phyloP scores from a whole-genome alignment of 2,888 invertebrate species.

The Yponomeuta evonymella region DNA sequence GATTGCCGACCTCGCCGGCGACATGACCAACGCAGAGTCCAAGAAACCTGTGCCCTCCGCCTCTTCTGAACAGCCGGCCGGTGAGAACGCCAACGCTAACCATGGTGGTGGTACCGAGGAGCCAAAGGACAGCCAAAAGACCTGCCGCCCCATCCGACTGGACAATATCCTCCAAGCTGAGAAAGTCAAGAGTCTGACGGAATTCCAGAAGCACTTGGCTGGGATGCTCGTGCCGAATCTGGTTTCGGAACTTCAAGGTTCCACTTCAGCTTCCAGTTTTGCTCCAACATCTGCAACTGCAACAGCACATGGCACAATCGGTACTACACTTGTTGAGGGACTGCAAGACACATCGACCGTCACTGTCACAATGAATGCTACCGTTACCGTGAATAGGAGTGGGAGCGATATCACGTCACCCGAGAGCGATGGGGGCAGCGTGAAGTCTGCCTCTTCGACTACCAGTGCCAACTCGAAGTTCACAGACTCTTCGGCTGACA shows the following conservation, averaged over 20 bases:
- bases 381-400: slow-evolving; percentile 33
- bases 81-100: slow-evolving; percentile 20
- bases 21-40: slow-evolving; percentile 37
- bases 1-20: slow-evolving; percentile 69
- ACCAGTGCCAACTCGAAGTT: slow-evolving; percentile 24
- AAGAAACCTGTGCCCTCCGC: slow-evolving; percentile 24
- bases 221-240: slow-evolving; percentile 12
- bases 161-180: slow-evolving; percentile 12
- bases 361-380: neutral
- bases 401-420: slow-evolving; percentile 29
- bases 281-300: neutral
- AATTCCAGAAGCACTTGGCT: slow-evolving; percentile 14
- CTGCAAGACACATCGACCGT: neutral
- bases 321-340: neutral
- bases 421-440: slow-evolving; percentile 24
- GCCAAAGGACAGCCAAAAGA: slow-evolving; percentile 20
- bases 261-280: neutral
- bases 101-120: slow-evolving; percentile 19
- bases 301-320: neutral
- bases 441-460: slow-evolving; percentile 27
- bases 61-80: slow-evolving; percentile 18
- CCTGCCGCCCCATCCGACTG: slow-evolving; percentile 17
- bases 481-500: slow-evolving; percentile 47
- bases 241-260: neutral
- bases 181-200: slow-evolving; percentile 13